Percentiles rank a stretch among this genome's conserved stretches.
These are phyloP conservation scores for Hecatera dysodea DNA, from an alignment of 2,888 invertebrate genomes.

Conservation along the genomic window DNA sequence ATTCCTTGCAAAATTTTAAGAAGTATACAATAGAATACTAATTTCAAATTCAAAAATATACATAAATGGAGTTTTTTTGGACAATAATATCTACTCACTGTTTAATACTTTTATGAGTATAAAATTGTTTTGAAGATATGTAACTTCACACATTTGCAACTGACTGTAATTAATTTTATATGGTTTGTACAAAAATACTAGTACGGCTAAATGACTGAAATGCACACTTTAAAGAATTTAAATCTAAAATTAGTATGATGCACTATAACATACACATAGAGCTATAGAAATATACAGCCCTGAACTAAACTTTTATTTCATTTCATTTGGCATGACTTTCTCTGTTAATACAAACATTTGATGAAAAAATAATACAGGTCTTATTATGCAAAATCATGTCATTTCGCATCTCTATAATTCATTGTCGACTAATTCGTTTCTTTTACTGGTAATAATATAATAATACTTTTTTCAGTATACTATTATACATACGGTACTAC, in stretches of 20 bases:
- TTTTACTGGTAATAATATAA: slow-evolving; percentile 31
- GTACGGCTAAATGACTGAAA: slow-evolving; percentile 26
- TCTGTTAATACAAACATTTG: background rate
- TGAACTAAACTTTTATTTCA: slow-evolving; percentile 18
- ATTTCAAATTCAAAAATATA: slow-evolving; percentile 56
- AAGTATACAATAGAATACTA: slow-evolving; percentile 53
- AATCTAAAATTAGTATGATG: slow-evolving; percentile 16
- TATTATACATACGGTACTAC: slow-evolving; percentile 32
- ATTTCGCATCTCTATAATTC: slow-evolving; percentile 8
- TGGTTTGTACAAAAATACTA: background rate
- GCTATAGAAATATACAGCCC: slow-evolving; percentile 2
- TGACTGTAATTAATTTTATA: background rate
- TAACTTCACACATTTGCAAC: background rate
- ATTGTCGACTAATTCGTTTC: slow-evolving; percentile 56
- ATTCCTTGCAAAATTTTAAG: slow-evolving; percentile 44
- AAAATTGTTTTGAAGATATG: slow-evolving; percentile 8
- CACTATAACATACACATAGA: background rate
- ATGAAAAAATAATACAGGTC: slow-evolving; percentile 5
- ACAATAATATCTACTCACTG: slow-evolving; percentile 44
- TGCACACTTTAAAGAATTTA: slow-evolving; percentile 5
- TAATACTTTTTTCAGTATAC: slow-evolving; percentile 54
- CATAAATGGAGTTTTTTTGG: slow-evolving; percentile 34
- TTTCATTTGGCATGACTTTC: slow-evolving; percentile 14
- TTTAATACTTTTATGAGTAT: slow-evolving; percentile 43
- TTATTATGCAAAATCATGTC: slow-evolving; percentile 18